These are phyloP conservation scores for Phoxinus dragarum DNA, from an alignment of 2,797 vertebrate species.

Conservation along the genomic window DNA sequence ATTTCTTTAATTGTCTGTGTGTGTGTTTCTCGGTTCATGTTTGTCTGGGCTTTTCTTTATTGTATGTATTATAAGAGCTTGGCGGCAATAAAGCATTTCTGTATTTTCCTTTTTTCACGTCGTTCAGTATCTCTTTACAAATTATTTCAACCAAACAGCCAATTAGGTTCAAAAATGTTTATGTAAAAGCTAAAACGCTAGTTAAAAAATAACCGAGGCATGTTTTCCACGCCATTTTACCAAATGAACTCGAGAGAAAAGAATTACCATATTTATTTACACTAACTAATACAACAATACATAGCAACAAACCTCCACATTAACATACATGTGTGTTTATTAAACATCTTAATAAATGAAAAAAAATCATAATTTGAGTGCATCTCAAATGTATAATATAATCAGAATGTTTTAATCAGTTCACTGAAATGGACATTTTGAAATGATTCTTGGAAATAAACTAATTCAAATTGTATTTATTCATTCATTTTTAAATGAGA, in stretches of 20 bases:
- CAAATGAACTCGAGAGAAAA: too few species aligned
- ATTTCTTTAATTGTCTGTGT: conserved; percentile 72
- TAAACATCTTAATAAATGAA: neutral
- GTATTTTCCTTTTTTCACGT: neutral
- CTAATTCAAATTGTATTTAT: neutral
- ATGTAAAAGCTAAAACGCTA: neutral
- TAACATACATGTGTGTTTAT: neutral
- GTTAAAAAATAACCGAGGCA: conserved; percentile 6
- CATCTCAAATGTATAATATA: neutral
- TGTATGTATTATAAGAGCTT: conserved; percentile 8
- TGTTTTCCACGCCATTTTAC: neutral
- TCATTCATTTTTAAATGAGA: neutral
- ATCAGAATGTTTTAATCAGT: neutral
- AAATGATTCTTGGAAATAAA: neutral
- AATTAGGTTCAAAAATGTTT: conserved; percentile 20
- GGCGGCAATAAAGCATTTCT: neutral
- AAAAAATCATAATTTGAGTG: neutral
- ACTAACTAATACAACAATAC: neutral
- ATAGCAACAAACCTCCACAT: neutral
- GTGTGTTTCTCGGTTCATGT: neutral
- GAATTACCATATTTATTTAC: neutral
- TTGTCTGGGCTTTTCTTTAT: neutral
- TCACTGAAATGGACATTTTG: too few species aligned
- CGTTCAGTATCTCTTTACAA: conserved; percentile 7
- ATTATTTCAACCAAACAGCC: neutral